Base-by-base conservation (phyloP, 2,797 vertebrate genomes). In the Sciurus vulgaris region DNA sequence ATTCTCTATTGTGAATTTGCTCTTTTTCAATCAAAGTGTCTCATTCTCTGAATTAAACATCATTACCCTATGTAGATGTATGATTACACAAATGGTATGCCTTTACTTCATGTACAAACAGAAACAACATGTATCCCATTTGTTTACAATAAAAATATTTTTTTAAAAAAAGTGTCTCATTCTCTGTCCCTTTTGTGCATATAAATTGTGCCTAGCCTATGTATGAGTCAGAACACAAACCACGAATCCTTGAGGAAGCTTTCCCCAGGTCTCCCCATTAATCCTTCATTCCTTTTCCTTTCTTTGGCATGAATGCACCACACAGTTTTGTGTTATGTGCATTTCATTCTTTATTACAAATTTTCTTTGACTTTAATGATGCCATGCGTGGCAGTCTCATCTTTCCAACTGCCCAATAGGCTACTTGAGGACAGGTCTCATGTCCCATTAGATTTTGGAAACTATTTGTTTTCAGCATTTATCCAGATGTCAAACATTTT, bases 401-500 rank as follows among this genome's bases (percentile, higher is more conserved):
- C 26, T 93, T 92, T 77, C 14, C 76, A 96, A 82, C 14, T 84
- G 41, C n/a, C 54, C 82, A 76, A 14, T 54, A 94, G 54, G 20
- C 59, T 95, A 89, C 72, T 86, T 91, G 65, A 93, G 33, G 83
- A 86, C 33, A 86, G 28, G 15, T 89, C 18, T 67, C 47, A 67
- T 47, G 8, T 26, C 61, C 38, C 17, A 76, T 76, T 83, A 72
- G 35, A 89, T 88, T 83, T 47, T 44, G 28, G 56, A 67, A 20
- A 54, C 33, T 26, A 49, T 61, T 88, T 84, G 59, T 95, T 77
- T 95, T 72, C 22, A 86, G n/a, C 51, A 78, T 92, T 87, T 88
- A 92, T 72, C 33, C 54, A 93, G 35, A 33, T 93, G 86, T 84
- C 86, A 94, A 73, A 91, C 47, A 82, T 89, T 89, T n/a, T 82